phyloP scores from a whole-genome alignment of 2,888 invertebrate genomes.

The Brachyptera putata region DNA sequence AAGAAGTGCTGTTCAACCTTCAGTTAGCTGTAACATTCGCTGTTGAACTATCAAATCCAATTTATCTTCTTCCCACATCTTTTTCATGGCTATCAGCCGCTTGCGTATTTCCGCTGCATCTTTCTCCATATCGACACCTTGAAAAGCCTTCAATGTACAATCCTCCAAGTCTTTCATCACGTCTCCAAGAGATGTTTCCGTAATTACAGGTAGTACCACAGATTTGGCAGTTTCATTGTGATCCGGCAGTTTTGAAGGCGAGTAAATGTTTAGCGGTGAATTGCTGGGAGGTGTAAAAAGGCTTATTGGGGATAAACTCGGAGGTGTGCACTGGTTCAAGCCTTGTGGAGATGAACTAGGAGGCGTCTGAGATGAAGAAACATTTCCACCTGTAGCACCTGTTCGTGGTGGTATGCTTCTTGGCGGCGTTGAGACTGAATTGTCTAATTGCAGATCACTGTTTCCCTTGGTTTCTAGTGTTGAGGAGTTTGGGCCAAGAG shows the following conservation, averaged over 20 bases:
- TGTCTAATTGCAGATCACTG: too few species aligned
- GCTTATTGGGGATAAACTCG: not conserved
- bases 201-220: too few species aligned
- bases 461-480: too few species aligned
- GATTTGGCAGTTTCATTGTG: too few species aligned
- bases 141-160: not conserved
- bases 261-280: too few species aligned
- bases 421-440: too few species aligned
- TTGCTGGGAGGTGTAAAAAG: too few species aligned
- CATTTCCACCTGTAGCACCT: too few species aligned
- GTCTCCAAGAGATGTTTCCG: too few species aligned
- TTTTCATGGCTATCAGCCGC: constrained; percentile 52
- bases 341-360: not conserved
- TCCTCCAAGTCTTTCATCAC: too few species aligned
- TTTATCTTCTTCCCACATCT: constrained; percentile 56
- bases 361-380: not conserved
- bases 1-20: constrained; percentile 46
- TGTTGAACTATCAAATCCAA: constrained; percentile 49
- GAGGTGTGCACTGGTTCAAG: not conserved
- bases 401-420: too few species aligned
- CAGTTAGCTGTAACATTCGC: constrained; percentile 51
- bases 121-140: not conserved
- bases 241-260: too few species aligned
- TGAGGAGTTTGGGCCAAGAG: constrained; percentile 36
- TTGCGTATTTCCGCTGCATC: constrained; percentile 48